Base-by-base conservation (phyloP, 2,797 vertebrate species). In the Oreochromis mossambicus region DNA sequence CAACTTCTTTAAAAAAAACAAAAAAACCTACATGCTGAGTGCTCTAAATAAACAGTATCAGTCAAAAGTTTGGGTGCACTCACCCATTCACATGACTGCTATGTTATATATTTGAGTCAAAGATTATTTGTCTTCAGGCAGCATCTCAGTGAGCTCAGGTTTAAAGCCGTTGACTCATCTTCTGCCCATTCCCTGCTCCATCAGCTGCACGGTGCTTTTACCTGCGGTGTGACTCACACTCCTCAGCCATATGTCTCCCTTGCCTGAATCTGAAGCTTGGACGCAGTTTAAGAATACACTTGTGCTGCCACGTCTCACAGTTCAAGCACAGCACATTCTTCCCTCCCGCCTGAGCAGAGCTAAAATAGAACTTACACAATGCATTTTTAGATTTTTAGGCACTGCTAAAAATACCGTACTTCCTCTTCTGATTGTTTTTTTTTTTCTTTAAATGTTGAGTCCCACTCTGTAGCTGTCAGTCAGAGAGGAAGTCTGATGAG, bases 401-500 rank as follows among this genome's bases (percentile, higher is more conserved):
- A 21, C 26, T 43, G 56, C 87, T 88, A 90, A 87, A 94, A 90
- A 87, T 89, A 87, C 12, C 17, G 10, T 4, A 83, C 83, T 92
- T 92, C 92, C 88, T 87, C 80, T 66, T 10, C 17, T 63, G 58
- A 63, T 63, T 63, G 32, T 43, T 43, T n/a, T 63, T 63, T 63
- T 79, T 78, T 43, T 68, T 50, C 29, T 83, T 50, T 17, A 43
- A 80, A 70, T 2, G 12, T 15, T 73, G 81, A 81, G 73, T 36
- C 29, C 2, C 3, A 0, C 75, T 81, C 73, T 32, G 34, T 4
- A 54, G 46, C 75, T 81, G 84, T 87, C 82, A 78, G 66, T 68
- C 19, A 14, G 79, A 78, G 75, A 89, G 91, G 91, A 93, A 91
- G 86, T 81, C 7, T 12, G 29, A 80, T 87, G 89, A 93, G 68